phyloP scores from a whole-genome alignment of 2,113 vertebrate species.

The Calidris pygmaea region DNA sequence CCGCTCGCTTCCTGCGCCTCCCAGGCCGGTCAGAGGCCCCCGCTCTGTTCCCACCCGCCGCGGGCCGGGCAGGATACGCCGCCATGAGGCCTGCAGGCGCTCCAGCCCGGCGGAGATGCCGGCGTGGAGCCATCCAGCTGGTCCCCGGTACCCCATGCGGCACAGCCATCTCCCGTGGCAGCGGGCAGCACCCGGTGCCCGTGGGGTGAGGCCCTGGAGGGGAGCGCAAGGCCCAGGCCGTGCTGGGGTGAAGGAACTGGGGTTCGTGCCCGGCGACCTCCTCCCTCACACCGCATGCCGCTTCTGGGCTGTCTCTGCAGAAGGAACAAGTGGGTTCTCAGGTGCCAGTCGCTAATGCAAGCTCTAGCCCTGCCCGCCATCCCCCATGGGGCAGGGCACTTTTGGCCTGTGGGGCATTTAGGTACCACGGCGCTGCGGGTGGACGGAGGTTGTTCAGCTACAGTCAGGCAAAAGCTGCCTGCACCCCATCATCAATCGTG shows the following conservation, averaged over 20 bases:
- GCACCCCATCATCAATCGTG: fast-evolving
- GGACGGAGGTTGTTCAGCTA: neutral
- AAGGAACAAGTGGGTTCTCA: neutral
- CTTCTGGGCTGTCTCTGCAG: neutral
- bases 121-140: no score
- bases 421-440: fast-evolving
- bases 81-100: neutral
- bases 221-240: fast-evolving
- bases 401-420: fast-evolving
- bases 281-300: fast-evolving
- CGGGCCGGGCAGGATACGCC: neutral
- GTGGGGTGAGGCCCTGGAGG: neutral
- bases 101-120: neutral
- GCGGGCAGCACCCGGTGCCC: no score
- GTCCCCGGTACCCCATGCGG: fast-evolving
- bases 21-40: neutral
- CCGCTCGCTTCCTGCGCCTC: neutral
- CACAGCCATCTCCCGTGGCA: fast-evolving
- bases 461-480: neutral
- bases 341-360: neutral
- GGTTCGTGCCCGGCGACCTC: no score
- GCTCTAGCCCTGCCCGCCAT: fast-evolving
- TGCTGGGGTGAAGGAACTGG: fast-evolving
- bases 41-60: neutral
- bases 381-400: fast-evolving